phyloP scores from a whole-genome alignment of 2,113 vertebrate species.

The Anoura caudifer region DNA sequence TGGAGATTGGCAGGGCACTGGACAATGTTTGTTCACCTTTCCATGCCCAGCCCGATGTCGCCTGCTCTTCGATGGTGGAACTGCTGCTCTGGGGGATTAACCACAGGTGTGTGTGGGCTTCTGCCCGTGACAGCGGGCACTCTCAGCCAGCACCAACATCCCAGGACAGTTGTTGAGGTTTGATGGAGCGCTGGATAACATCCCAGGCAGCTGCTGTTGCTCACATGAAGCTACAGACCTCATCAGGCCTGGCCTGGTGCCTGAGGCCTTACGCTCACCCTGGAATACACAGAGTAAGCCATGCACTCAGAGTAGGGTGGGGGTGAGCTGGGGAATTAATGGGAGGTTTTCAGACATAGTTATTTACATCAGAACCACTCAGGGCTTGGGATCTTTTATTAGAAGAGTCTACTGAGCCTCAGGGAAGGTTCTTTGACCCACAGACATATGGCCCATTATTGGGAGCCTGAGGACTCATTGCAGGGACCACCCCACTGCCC shows the following conservation, averaged over 20 bases:
- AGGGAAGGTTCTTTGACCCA: not conserved
- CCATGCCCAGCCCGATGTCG: not conserved
- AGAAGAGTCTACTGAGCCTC: not conserved
- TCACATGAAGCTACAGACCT: slow-evolving; percentile 56
- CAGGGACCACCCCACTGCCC: not conserved
- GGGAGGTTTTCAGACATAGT: not conserved
- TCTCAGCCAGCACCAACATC: slow-evolving; percentile 35
- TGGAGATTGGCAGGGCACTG: slow-evolving; percentile 38
- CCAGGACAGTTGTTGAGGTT: slow-evolving; percentile 62
- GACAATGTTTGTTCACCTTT: slow-evolving; percentile 57
- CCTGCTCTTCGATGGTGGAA: not conserved
- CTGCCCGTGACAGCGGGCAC: not conserved
- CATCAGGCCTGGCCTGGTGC: slow-evolving; percentile 44
- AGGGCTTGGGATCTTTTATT: not conserved
- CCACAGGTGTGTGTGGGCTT: slow-evolving; percentile 57
- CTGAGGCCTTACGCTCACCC: not conserved
- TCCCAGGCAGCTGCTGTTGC: slow-evolving; percentile 67
- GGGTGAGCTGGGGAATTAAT: not conserved
- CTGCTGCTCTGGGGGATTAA: slow-evolving; percentile 35
- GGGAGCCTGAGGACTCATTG: not conserved
- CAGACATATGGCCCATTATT: not conserved
- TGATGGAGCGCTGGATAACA: slow-evolving; percentile 56
- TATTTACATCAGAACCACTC: not conserved
- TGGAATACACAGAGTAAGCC: not conserved
- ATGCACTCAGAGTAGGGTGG: not conserved